phyloP scores from a whole-genome alignment of 2,888 invertebrate genomes.

The Lasius platythorax region DNA sequence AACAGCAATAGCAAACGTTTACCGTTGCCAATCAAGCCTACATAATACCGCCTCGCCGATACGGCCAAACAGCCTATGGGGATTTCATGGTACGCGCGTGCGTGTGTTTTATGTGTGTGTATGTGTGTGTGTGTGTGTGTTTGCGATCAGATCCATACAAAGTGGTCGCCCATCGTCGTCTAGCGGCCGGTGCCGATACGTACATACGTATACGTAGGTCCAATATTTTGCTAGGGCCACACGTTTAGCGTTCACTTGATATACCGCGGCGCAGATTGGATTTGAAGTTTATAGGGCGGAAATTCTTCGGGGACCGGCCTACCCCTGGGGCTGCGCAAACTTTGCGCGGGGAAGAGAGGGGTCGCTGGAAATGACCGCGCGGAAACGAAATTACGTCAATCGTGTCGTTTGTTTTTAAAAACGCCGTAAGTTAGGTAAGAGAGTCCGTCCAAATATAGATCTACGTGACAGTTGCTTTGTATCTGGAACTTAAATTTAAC shows the following conservation, averaged over 20 bases:
- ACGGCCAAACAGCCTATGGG: constrained; percentile 83
- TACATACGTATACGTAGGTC: constrained; percentile 63
- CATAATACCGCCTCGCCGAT: constrained; percentile 83
- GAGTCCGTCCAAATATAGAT: background rate
- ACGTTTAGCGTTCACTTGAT: constrained; percentile 81
- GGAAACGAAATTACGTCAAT: constrained; percentile 50
- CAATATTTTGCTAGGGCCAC: constrained; percentile 84
- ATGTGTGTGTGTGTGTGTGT: constrained; percentile 8
- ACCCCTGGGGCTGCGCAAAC: constrained; percentile 49
- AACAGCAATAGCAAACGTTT: constrained; percentile 83
- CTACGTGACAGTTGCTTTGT: background rate
- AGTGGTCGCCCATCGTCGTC: constrained; percentile 49
- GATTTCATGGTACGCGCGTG: constrained; percentile 73
- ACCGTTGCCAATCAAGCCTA: constrained; percentile 85
- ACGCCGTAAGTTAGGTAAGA: background rate
- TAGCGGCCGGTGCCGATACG: background rate
- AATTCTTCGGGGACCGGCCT: constrained; percentile 75
- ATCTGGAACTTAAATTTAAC: background rate
- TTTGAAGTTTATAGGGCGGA: constrained; percentile 85
- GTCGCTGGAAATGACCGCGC: constrained; percentile 27
- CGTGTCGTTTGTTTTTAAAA: constrained; percentile 46
- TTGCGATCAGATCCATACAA: constrained; percentile 50
- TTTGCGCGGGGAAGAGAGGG: constrained; percentile 10
- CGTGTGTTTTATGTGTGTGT: constrained; percentile 21
- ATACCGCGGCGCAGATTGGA: constrained; percentile 84